A percentile compares a stretch with the other conserved stretches of the same genome.
phyloP scores from a whole-genome alignment of 2,797 vertebrate species.

The Eospalax fontanierii region DNA sequence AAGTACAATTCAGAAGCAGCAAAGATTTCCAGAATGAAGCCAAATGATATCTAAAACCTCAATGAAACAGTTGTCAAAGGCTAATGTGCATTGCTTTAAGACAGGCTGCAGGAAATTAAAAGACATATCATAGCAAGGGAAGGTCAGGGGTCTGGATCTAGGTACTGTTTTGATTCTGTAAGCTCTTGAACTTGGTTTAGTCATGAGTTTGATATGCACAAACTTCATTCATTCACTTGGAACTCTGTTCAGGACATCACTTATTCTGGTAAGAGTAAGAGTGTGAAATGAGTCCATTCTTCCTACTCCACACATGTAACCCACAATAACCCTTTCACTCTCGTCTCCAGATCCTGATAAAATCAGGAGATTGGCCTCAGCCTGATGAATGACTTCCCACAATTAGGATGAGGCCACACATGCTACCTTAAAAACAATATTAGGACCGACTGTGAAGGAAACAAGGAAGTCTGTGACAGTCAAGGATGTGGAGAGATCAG shows the following conservation, averaged over 20 bases:
- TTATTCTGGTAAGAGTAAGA: neutral
- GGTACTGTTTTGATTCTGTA: neutral
- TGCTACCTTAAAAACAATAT: no score
- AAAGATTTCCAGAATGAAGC: no score
- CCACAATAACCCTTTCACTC: neutral
- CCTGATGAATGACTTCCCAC: neutral
- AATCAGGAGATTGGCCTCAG: neutral
- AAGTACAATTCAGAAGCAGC: no score
- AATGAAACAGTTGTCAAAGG: no score
- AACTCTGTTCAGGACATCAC: neutral
- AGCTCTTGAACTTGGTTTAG: neutral
- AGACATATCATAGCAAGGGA: neutral
- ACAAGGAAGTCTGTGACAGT: no score
- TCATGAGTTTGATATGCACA: neutral
- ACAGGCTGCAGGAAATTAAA: no score
- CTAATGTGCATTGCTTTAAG: no score
- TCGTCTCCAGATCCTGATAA: neutral
- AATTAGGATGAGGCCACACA: neutral
- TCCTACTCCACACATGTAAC: neutral
- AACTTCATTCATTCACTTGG: neutral
- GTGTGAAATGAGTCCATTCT: no score
- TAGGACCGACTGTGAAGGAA: neutral
- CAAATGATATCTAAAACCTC: no score
- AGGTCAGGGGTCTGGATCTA: neutral
- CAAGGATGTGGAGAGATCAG: fast-evolving